A percentile compares a stretch with the other conserved stretches of the same genome.
Evolutionary conservation across 2,113 vertebrate genomes (phyloP).

Genomic region (Pelecanus crispus): DNA sequence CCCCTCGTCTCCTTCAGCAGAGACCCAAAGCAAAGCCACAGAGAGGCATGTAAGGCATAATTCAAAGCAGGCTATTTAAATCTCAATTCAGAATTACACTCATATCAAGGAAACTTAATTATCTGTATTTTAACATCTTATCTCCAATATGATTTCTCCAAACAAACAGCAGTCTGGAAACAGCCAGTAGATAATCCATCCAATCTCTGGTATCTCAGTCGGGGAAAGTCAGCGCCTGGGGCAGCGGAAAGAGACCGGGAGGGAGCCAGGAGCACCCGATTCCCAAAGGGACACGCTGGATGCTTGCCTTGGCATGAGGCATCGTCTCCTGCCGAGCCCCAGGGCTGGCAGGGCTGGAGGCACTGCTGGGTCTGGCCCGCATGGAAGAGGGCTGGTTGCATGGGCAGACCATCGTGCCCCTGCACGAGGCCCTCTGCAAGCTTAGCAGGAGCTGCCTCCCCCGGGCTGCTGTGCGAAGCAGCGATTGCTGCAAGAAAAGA

Average conservation of each 20-base stretch:
- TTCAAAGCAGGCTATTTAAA: conserved; percentile 43
- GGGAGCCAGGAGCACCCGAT: not conserved
- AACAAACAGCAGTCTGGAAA: conserved; percentile 53
- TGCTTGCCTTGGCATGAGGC: not conserved
- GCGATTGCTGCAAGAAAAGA: not conserved
- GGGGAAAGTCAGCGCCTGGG: not conserved
- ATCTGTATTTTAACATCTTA: conserved; percentile 52
- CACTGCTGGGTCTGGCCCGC: not conserved
- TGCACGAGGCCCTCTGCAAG: not conserved
- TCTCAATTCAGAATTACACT: conserved; percentile 23
- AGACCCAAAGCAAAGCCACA: not conserved
- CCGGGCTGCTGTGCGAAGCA: accelerated
- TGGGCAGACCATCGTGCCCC: not conserved
- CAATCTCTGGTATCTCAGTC: not conserved
- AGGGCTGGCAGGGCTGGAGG: not conserved
- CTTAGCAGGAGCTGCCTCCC: not conserved
- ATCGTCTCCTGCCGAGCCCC: not conserved
- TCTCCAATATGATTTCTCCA: conserved; percentile 47
- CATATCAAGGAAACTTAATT: conserved; percentile 36
- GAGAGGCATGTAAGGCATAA: not conserved
- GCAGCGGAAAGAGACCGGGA: not conserved
- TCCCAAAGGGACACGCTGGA: not conserved
- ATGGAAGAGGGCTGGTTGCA: not conserved
- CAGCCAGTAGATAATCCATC: conserved; percentile 15
- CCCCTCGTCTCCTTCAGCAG: not conserved